Conservation (phyloP, 1,140 invertebrate genomes). For the Tetranychus urticae region DNA sequence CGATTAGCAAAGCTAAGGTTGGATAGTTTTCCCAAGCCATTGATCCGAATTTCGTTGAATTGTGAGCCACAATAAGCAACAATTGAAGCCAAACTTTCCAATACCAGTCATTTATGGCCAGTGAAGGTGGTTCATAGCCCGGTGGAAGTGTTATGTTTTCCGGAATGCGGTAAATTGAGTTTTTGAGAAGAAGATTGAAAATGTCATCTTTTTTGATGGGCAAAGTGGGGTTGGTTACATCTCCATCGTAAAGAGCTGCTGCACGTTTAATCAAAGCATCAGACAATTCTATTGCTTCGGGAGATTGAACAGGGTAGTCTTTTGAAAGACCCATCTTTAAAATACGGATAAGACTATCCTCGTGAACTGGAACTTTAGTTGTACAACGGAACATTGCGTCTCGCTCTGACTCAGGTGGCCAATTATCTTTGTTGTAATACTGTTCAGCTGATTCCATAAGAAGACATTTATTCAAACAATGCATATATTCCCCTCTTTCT, state of each 20-base stretch:
- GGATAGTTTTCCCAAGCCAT: constrained; percentile 71
- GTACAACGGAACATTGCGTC: constrained; percentile 47
- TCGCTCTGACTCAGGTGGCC: constrained; percentile 63
- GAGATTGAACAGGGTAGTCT: constrained; percentile 51
- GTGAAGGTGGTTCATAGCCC: constrained; percentile 55
- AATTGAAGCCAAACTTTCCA: constrained; percentile 87
- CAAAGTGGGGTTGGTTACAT: constrained; percentile 21
- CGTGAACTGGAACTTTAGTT: constrained; percentile 57
- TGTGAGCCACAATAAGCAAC: constrained; percentile 67
- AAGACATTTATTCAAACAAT: constrained; percentile 51
- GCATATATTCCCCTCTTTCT: constrained; percentile 36
- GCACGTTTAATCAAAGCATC: constrained; percentile 62
- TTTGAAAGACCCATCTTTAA: constrained; percentile 50
- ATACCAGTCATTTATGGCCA: constrained; percentile 71
- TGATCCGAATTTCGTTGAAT: constrained; percentile 60
- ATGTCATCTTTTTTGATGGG: constrained; percentile 57
- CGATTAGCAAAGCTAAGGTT: constrained; percentile 70
- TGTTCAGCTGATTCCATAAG: constrained; percentile 58
- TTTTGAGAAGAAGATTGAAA: constrained; percentile 65
- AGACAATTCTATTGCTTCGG: constrained; percentile 57
- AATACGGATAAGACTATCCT: constrained; percentile 53
- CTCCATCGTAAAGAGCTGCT: constrained; percentile 39
- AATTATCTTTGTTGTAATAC: constrained; percentile 76
- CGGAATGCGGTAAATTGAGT: constrained; percentile 71
- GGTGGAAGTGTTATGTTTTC: constrained; percentile 67